A percentile compares a stretch with the other conserved stretches of the same genome.
These are phyloP conservation scores for Gryllus longicercus DNA, from an alignment of 2,888 invertebrate genomes.

Conservation along the genomic window DNA sequence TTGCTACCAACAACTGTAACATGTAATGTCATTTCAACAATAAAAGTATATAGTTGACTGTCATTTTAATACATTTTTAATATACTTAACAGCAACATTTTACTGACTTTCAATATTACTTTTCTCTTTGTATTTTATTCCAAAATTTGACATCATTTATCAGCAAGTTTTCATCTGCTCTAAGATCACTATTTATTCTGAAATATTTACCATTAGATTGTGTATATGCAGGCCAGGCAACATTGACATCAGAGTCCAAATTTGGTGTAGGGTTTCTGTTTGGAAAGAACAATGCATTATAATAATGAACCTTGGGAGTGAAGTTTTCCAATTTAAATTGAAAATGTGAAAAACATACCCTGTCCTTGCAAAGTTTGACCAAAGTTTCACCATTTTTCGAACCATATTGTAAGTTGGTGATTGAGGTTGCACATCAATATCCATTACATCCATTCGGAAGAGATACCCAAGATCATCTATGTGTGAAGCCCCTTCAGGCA, in stretches of 20 bases:
- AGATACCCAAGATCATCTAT: constrained; percentile 64
- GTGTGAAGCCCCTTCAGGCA: constrained; percentile 55
- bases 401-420: constrained; percentile 59
- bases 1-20: neutral
- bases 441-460: constrained; percentile 47
- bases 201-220: neutral
- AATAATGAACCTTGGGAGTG: neutral
- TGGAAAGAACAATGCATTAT: neutral
- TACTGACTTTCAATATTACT: neutral
- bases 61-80: neutral
- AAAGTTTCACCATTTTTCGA: constrained; percentile 58
- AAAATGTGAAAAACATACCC: constrained; percentile 45
- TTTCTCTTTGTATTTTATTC: neutral
- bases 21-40: neutral
- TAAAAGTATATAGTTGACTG: neutral
- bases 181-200: neutral
- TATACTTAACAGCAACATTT: neutral
- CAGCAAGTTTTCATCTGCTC: neutral
- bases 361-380: constrained; percentile 62
- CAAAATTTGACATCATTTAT: neutral
- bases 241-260: neutral
- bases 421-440: constrained; percentile 49
- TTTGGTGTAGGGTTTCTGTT: neutral
- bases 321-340: neutral
- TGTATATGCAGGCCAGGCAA: neutral